Evolutionary conservation across 1,140 invertebrate genomes (phyloP).

Genomic region (Aphis gossypii): DNA sequence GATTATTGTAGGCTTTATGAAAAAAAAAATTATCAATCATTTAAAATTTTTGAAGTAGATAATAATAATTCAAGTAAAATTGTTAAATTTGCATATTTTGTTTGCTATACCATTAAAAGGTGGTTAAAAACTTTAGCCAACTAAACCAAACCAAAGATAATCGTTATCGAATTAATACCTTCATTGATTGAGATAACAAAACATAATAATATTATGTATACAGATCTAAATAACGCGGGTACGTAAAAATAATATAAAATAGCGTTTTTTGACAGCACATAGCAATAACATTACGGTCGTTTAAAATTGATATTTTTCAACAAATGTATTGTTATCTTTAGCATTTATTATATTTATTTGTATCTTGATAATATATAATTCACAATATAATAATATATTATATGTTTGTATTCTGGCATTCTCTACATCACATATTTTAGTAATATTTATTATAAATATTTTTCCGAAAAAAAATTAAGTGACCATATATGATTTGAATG

Average conservation of each 20-base stretch:
- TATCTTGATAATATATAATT: neutral
- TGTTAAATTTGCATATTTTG: neutral
- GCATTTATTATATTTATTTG: neutral
- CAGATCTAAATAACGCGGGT: neutral
- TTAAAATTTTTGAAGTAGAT: neutral
- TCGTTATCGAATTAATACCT: neutral
- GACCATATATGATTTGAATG: neutral
- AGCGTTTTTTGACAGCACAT: neutral
- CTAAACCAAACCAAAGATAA: neutral
- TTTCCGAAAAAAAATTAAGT: neutral
- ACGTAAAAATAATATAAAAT: neutral
- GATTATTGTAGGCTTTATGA: neutral
- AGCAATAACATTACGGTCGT: neutral
- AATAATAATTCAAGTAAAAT: neutral
- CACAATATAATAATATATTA: neutral
- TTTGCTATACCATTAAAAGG: neutral
- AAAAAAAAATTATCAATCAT: neutral
- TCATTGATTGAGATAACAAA: neutral
- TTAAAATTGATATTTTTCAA: neutral
- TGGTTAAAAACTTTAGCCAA: neutral
- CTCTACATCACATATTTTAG: neutral
- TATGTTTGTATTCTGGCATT: neutral
- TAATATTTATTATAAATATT: neutral
- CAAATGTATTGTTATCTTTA: neutral
- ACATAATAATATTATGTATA: neutral